Percentiles rank a stretch among this genome's conserved stretches.
phyloP scores from a whole-genome alignment of 2,888 invertebrate species.

The Phania funesta region DNA sequence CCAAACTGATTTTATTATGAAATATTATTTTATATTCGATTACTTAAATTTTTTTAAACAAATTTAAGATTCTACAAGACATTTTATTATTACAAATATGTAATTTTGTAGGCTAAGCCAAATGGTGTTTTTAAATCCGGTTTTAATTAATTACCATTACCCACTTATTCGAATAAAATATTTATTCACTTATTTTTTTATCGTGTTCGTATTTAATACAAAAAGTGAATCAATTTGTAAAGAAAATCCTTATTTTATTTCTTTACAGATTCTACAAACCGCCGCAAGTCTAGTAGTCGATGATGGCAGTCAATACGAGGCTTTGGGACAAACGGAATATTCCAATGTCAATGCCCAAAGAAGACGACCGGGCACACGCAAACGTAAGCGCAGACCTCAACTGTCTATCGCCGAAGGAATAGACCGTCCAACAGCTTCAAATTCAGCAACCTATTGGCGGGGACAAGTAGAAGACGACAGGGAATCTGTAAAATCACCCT shows the following conservation, averaged over 20 bases:
- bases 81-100: too few relatives aligned
- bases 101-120: too few relatives aligned
- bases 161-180: too few relatives aligned
- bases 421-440: conserved; percentile 10
- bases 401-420: neutral
- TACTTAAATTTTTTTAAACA: too few relatives aligned
- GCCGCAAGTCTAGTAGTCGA: conserved; percentile 75
- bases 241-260: conserved; percentile 17
- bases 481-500: conserved; percentile 5
- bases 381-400: conserved; percentile 84
- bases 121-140: too few relatives aligned
- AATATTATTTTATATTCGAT: too few relatives aligned
- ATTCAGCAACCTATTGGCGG: conserved; percentile 75
- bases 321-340: conserved; percentile 54
- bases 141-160: too few relatives aligned
- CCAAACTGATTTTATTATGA: too few relatives aligned
- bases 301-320: conserved; percentile 62
- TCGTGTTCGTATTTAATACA: too few relatives aligned
- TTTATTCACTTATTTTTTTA: too few relatives aligned
- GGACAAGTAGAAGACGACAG: conserved; percentile 78
- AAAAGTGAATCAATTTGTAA: too few relatives aligned
- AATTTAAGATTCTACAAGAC: too few relatives aligned
- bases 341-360: conserved; percentile 27
- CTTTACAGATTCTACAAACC: conserved; percentile 76
- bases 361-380: conserved; percentile 78